Evolutionary conservation across 2,113 vertebrate genomes (phyloP), one percentile per base, ranked within the genome.

Genomic region (Nycticryphes semicollaris): DNA sequence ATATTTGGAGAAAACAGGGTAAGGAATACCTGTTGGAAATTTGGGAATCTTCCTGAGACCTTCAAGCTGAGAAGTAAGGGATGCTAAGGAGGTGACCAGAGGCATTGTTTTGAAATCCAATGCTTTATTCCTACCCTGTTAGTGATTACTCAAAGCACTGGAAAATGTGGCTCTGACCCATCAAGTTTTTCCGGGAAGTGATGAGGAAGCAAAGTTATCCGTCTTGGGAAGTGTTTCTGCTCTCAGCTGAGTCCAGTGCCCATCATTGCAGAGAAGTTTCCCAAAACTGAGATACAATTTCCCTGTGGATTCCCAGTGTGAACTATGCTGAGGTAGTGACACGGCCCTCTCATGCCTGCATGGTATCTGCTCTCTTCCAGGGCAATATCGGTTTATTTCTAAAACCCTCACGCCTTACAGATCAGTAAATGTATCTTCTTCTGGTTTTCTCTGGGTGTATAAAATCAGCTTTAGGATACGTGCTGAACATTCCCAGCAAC

Each of bases 261-360:
- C 14, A 22, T 27, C 27, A 1, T 10, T 3, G 0, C n/a, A 16
- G 30, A 67, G 23, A 18, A 47, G 33, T 6, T 19, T 74, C 37
- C 28, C 75, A 53, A 87, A 81, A 56, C 19, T n/a, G 28, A 9
- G 30, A 23, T 81, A 14, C 30, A 48, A 3, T 24, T 6, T 84
- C 66, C 28, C 21, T 13, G 5, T 76, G 9, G 57, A 48, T 62
- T 76, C 19, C 16, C 0, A 0, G 3, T 70, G 12, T 70, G 31
- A 75, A 15, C 21, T 51, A 2, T 30, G 27, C 24, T 33, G 21
- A 68, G 28, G 30, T 7, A 27, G 28, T 39, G 23, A 47, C 14
- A 54, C 63, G 31, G 12, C 21, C 22, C 2, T 63, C 23, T 73
- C 7, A 24, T 47, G 7, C 35, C 43, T 51, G 6, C 17, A 7